Base-by-base conservation (phyloP, 2,888 invertebrate genomes). In the Sepioteuthis lessoniana region DNA sequence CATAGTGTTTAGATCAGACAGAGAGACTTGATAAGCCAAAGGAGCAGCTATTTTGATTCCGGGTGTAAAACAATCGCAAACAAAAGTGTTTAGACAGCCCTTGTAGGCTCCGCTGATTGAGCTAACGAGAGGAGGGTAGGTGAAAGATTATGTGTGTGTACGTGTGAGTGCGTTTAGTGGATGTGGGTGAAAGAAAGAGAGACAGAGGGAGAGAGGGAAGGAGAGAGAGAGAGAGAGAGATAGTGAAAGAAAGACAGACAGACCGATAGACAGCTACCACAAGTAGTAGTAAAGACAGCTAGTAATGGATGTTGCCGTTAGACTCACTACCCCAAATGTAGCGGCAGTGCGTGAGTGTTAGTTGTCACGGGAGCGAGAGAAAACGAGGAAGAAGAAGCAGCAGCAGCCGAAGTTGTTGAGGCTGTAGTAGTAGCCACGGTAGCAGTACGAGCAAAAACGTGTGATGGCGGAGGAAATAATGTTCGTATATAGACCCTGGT, bases 1-100 rank as follows among this genome's bases (percentile, higher is more conserved):
- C 92, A 92, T 92, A 92, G 92, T 92, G 42, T 92, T 92, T 47
- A 92, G n/a, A 92, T 92, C 92, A 92, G 92, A 92, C 46, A 92
- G 92, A 92, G 92, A 92, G 0, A 92, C 92, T 47, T 92, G 92
- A 92, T 92, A 92, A n/a, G 92, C 92, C 19, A 92, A 31, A 31
- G 92, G 92, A 7, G 92, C 92, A 42, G 92, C 92, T 92, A 92
- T 92, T 92, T 46, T 92, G 92, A 92, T 42, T 92, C 92, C 92
- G 92, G 7, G 47, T 42, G 46, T n/a, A n/a, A 31, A 38, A 91
- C n/a, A 46, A n/a, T 76, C 25, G 76, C 76, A n/a, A 76, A n/a
- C 31, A n/a, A 76, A 76, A 76, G n/a, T 76, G 76, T 76, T n/a
- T 76, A 76, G 76, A n/a, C 76, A 76, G 76, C 76, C 76, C 76